phyloP scores from a whole-genome alignment of 2,113 vertebrate genomes.

The Chaetura pelagica region DNA sequence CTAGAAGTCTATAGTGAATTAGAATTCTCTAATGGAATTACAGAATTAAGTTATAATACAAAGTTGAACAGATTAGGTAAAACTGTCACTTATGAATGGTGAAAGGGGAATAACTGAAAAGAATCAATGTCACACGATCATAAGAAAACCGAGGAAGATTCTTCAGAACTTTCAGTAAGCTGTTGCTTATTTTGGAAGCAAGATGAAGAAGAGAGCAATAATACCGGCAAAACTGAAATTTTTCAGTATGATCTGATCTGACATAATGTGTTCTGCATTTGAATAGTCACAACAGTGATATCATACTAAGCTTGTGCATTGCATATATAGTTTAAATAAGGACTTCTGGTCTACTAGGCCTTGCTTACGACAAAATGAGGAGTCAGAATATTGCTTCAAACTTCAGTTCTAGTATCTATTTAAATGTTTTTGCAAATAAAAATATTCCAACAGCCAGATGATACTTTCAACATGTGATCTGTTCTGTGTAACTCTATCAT shows the following conservation, averaged over 20 bases:
- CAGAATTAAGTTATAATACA: not conserved
- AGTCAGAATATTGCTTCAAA: not conserved
- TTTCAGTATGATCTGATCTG: not conserved
- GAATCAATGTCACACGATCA: not conserved
- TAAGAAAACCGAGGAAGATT: not conserved
- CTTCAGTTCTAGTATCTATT: not conserved
- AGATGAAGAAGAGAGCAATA: not conserved
- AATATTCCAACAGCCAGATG: not conserved
- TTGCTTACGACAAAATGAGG: not conserved
- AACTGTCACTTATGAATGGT: not conserved
- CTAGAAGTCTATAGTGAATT: not conserved
- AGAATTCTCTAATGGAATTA: not conserved
- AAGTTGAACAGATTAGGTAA: not conserved
- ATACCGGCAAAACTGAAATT: not conserved
- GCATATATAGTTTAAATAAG: not conserved
- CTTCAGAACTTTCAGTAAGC: not conserved
- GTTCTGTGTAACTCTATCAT: conserved; percentile 26
- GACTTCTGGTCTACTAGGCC: not conserved
- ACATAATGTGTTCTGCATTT: not conserved
- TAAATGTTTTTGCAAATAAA: not conserved
- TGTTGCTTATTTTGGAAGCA: not conserved
- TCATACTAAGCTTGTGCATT: not conserved
- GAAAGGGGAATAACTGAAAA: not conserved
- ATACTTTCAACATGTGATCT: conserved; percentile 9
- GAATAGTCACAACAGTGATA: not conserved